phyloP scores from a whole-genome alignment of 2,113 vertebrate genomes.

The Oophaga pumilio region DNA sequence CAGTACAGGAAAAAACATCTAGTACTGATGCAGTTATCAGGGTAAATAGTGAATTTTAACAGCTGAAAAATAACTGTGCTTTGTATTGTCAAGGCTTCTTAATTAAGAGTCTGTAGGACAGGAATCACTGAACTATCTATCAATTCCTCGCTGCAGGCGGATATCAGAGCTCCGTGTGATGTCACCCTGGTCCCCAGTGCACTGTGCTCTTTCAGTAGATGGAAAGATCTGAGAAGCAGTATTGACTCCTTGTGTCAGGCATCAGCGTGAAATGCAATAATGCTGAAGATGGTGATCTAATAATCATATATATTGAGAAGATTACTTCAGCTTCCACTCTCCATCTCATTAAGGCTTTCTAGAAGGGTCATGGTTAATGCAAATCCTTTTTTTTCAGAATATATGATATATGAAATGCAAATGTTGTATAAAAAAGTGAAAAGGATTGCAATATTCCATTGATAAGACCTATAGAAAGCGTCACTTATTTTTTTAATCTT shows the following conservation, averaged over 20 bases:
- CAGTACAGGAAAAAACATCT: too few species aligned
- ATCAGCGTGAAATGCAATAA: conserved; percentile 12
- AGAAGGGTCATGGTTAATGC: not conserved
- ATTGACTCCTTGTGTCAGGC: conserved; percentile 1
- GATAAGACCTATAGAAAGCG: too few species aligned
- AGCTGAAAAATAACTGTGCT: not conserved
- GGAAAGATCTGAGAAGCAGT: not conserved
- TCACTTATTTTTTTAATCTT: too few species aligned
- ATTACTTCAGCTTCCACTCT: not conserved
- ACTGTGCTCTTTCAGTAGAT: not conserved
- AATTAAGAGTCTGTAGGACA: conserved; percentile 9
- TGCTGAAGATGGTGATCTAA: conserved; percentile 6
- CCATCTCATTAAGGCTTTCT: not conserved
- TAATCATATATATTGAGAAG: not conserved
- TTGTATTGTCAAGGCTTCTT: not conserved
- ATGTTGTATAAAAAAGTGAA: too few species aligned
- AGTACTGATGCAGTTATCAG: too few species aligned
- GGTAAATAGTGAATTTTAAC: not conserved
- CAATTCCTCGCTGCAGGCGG: not conserved
- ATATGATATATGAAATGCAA: not conserved
- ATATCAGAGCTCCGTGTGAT: conserved; percentile 4
- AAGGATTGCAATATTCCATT: too few species aligned
- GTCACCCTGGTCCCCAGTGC: conserved; percentile 10
- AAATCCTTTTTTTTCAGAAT: not conserved
- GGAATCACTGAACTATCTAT: not conserved